phyloP scores from a whole-genome alignment of 1,140 invertebrate genomes.

The Arion vulgaris region DNA sequence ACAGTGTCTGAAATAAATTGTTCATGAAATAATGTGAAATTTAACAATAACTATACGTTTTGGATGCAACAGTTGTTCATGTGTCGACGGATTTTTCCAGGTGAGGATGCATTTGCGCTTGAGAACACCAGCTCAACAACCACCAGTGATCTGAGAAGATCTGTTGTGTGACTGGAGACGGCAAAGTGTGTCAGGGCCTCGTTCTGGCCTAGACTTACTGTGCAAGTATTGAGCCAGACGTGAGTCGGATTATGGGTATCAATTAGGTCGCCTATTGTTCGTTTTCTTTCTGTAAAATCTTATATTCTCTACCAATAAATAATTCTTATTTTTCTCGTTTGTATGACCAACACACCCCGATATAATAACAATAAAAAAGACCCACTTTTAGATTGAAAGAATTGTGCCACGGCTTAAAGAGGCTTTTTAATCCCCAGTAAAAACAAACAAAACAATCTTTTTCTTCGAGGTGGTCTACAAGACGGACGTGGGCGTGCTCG shows the following conservation, averaged over 20 bases:
- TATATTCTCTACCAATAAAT: too few relatives aligned
- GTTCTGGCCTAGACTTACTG: conserved; percentile 49
- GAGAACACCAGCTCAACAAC: neutral
- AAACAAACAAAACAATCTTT: too few relatives aligned
- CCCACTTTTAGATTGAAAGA: too few relatives aligned
- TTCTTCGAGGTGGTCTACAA: too few relatives aligned
- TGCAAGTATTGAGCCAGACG: conserved; percentile 29
- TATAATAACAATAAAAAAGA: too few relatives aligned
- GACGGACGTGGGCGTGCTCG: too few relatives aligned
- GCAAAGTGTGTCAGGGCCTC: conserved; percentile 53
- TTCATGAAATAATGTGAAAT: neutral
- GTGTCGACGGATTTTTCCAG: neutral
- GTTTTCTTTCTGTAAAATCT: too few relatives aligned
- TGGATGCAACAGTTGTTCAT: neutral
- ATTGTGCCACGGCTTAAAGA: too few relatives aligned
- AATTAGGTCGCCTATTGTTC: conserved; percentile 35
- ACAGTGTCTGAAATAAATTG: neutral
- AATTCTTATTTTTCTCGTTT: too few relatives aligned
- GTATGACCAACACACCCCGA: too few relatives aligned
- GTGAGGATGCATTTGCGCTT: neutral
- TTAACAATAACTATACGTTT: too few relatives aligned
- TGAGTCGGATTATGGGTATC: conserved; percentile 20
- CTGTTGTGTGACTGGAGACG: conserved; percentile 22
- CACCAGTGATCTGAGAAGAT: neutral
- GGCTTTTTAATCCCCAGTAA: too few relatives aligned